Evolutionary conservation across 92 coral and sea anemone genomes (phyloP).

Genomic region (Epizoanthus scotinus): DNA sequence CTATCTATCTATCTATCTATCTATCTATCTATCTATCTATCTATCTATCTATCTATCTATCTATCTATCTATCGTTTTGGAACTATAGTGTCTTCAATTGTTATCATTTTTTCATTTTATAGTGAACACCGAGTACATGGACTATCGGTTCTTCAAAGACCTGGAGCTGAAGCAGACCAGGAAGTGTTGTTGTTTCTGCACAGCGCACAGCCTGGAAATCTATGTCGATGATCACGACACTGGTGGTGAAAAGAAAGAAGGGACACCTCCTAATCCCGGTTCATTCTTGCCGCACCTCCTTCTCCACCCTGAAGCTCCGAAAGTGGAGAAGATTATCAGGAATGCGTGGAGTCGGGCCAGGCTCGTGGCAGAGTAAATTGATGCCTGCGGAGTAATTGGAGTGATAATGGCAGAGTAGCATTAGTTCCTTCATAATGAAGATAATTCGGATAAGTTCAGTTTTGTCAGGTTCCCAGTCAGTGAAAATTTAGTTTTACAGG

Average conservation of each 20-base stretch:
- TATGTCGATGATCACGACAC: constrained; percentile 90
- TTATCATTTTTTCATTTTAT: neutral
- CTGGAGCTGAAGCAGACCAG: constrained; percentile 88
- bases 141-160: constrained; percentile 95
- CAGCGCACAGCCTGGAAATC: constrained; percentile 82
- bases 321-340: constrained; percentile 90
- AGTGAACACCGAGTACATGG: constrained; percentile 97
- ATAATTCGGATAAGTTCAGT: too few relatives aligned
- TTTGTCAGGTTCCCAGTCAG: too few relatives aligned
- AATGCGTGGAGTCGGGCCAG: constrained; percentile 92
- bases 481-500: too few relatives aligned
- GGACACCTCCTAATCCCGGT: constrained; percentile 82
- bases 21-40: too few relatives aligned
- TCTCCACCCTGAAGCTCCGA: constrained; percentile 93
- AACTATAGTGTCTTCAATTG: too few relatives aligned
- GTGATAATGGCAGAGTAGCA: too few relatives aligned
- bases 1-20: too few relatives aligned
- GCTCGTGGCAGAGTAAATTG: constrained; percentile 90
- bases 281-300: constrained; percentile 94
- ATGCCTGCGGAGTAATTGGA: too few relatives aligned
- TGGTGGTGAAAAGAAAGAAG: constrained; percentile 80
- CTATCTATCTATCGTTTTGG: too few relatives aligned
- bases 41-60: too few relatives aligned
- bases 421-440: too few relatives aligned
- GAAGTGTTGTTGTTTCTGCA: constrained; percentile 87